phyloP scores from a whole-genome alignment of 1,140 invertebrate genomes.

The Gryon sp. region DNA sequence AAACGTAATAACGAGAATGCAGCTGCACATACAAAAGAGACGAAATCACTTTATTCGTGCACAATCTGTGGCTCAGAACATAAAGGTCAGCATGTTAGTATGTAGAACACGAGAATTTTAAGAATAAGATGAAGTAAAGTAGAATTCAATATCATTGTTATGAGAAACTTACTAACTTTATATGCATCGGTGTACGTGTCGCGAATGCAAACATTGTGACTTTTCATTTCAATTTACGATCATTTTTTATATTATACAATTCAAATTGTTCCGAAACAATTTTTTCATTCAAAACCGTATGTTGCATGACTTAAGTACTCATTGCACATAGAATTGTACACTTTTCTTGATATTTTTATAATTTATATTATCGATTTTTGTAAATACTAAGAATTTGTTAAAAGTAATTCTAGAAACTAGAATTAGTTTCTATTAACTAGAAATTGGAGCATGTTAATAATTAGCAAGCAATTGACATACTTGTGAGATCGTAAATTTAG shows the following conservation, averaged over 20 bases:
- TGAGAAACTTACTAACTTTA: constrained; percentile 43
- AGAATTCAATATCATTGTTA: constrained; percentile 54
- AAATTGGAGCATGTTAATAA: no score
- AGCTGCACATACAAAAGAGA: constrained; percentile 44
- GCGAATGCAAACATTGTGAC: constrained; percentile 4
- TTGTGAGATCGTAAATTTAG: no score
- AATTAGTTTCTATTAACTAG: no score
- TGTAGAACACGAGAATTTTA: constrained; percentile 53
- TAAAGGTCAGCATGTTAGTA: constrained; percentile 52
- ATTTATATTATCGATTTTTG: no score
- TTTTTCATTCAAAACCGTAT: background rate
- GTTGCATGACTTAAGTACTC: no score
- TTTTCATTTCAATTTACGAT: constrained; percentile 42
- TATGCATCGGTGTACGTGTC: constrained; percentile 40
- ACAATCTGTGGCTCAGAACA: constrained; percentile 35
- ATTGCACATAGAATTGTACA: no score
- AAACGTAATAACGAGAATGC: constrained; percentile 56
- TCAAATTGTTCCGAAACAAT: background rate
- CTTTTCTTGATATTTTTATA: no score
- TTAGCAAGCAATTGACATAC: no score
- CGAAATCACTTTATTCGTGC: constrained; percentile 53
- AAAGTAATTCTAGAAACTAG: no score
- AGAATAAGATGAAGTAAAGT: constrained; percentile 55
- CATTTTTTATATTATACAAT: constrained; percentile 5
- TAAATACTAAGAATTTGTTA: no score